Conservation (phyloP, 1,140 invertebrate species). For the Bursaphelenchus mucronatus region DNA sequence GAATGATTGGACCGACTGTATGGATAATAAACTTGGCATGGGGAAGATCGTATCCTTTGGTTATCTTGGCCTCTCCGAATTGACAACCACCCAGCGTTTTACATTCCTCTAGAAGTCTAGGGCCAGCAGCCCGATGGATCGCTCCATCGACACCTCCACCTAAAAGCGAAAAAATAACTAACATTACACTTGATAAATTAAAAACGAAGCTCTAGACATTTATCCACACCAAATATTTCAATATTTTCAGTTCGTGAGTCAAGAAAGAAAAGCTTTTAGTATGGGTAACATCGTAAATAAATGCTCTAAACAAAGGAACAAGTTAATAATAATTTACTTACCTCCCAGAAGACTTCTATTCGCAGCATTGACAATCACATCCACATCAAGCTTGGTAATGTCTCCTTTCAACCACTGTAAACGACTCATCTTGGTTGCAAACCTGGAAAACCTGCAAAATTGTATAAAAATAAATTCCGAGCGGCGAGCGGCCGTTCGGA, state of each 20-base stretch:
- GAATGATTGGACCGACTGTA: conserved; percentile 19
- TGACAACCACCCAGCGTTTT: conserved; percentile 15
- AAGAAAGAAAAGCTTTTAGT: too few relatives aligned
- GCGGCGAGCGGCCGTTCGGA: too few relatives aligned
- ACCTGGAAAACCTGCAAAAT: neutral
- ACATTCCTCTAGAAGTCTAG: conserved; percentile 18
- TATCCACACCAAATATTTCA: too few relatives aligned
- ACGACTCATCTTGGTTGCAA: conserved; percentile 1
- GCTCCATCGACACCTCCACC: conserved; percentile 31
- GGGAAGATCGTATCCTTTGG: conserved; percentile 19
- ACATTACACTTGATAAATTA: neutral
- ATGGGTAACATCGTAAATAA: too few relatives aligned
- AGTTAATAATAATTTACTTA: conserved; percentile 13
- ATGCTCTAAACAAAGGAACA: neutral
- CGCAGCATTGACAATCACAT: conserved; percentile 29
- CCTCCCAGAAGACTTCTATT: conserved; percentile 21
- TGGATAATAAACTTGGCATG: conserved; percentile 23
- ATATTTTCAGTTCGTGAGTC: too few relatives aligned
- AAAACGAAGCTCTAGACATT: neutral
- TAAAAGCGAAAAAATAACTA: conserved; percentile 3
- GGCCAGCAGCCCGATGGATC: conserved; percentile 23
- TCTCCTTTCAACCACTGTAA: conserved; percentile 10
- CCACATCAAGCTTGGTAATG: conserved; percentile 27
- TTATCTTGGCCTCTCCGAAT: conserved; percentile 26
- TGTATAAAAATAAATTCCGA: neutral